phyloP scores from a whole-genome alignment of 2,888 invertebrate species.

The Drosophila paranaensis region DNA sequence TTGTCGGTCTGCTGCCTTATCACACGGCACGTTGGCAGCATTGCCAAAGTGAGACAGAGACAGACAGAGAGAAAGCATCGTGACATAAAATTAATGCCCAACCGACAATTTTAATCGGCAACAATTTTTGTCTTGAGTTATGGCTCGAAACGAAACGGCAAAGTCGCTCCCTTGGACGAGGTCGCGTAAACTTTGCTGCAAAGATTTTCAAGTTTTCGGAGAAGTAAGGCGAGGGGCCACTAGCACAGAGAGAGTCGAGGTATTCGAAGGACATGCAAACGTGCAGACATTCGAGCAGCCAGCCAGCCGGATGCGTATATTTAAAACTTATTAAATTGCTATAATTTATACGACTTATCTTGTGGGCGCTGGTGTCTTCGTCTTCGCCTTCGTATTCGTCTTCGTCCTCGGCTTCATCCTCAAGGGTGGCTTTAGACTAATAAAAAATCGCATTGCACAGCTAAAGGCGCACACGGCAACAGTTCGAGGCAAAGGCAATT shows the following conservation, averaged over 20 bases:
- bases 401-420: conserved; percentile 24
- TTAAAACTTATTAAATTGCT: conserved; percentile 84
- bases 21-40: conserved; percentile 63
- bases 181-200: conserved; percentile 64
- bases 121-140: conserved; percentile 80
- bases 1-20: conserved; percentile 43
- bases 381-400: background rate
- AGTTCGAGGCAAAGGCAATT: conserved; percentile 77
- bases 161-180: conserved; percentile 36
- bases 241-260: background rate
- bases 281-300: conserved; percentile 35
- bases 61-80: conserved; percentile 55
- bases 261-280: conserved; percentile 12
- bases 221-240: conserved; percentile 4
- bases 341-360: conserved; percentile 84
- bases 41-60: conserved; percentile 20
- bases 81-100: conserved; percentile 82
- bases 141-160: conserved; percentile 50
- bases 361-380: conserved; percentile 36
- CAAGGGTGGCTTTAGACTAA: conserved; percentile 65
- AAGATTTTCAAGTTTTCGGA: conserved; percentile 66
- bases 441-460: conserved; percentile 59
- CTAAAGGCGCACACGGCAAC: conserved; percentile 63
- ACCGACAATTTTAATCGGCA: conserved; percentile 83
- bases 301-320: conserved; percentile 79